phyloP scores from a whole-genome alignment of 2,888 invertebrate genomes.

The Lochmaea crataegi region DNA sequence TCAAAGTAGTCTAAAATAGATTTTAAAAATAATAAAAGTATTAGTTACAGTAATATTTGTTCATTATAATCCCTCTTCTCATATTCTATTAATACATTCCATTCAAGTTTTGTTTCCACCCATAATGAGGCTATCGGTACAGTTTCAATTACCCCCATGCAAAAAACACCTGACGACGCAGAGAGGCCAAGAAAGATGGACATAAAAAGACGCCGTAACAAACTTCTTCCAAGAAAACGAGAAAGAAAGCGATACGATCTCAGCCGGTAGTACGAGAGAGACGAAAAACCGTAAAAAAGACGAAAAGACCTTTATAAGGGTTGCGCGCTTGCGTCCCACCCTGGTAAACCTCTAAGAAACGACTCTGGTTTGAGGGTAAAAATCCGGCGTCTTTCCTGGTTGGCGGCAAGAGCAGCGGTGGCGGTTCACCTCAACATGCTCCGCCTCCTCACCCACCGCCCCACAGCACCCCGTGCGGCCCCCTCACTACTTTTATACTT shows the following conservation, averaged over 20 bases:
- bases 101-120: constrained; percentile 28
- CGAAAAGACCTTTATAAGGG: constrained; percentile 61
- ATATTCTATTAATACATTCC: constrained; percentile 25
- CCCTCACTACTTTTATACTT: constrained; percentile 64
- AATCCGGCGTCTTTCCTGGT: constrained; percentile 68
- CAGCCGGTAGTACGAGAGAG: constrained; percentile 41
- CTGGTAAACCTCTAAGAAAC: constrained; percentile 68
- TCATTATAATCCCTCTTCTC: not conserved
- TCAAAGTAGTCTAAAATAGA: no score
- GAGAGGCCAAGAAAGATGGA: constrained; percentile 49
- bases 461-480: constrained; percentile 57
- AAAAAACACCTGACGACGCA: constrained; percentile 47
- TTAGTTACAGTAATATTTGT: not conserved
- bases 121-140: constrained; percentile 41
- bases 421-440: constrained; percentile 68
- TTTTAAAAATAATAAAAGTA: no score
- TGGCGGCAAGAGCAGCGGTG: constrained; percentile 66
- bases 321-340: constrained; percentile 62
- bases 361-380: constrained; percentile 68
- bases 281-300: constrained; percentile 56
- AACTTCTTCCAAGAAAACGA: constrained; percentile 53
- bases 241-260: constrained; percentile 40
- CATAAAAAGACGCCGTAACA: constrained; percentile 54
- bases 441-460: constrained; percentile 60
- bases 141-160: constrained; percentile 38